Evolutionary conservation across 2,888 invertebrate genomes (phyloP).

Genomic region (Eupithecia tripunctaria): DNA sequence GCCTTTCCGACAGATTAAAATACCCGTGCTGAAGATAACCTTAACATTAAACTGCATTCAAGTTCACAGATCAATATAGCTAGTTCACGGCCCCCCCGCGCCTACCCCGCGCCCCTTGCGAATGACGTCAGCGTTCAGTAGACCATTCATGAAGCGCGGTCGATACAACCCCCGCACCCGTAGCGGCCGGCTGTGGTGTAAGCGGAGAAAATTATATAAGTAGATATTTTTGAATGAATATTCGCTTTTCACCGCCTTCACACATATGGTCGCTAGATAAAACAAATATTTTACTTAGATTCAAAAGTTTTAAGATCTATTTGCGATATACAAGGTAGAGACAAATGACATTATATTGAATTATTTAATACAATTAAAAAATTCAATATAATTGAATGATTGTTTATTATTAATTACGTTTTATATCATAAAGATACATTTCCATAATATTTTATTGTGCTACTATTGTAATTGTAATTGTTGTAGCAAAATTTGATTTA

Average conservation of each 20-base stretch:
- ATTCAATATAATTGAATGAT: no score
- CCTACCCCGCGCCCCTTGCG: conserved; percentile 25
- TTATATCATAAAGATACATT: no score
- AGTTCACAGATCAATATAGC: conserved; percentile 53
- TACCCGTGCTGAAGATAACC: neutral
- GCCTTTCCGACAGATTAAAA: no score
- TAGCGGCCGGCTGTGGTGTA: neutral
- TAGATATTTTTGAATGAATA: neutral
- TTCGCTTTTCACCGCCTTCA: neutral
- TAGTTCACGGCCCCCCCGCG: conserved; percentile 51
- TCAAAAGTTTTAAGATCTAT: no score
- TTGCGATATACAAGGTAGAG: no score
- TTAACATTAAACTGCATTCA: conserved; percentile 47
- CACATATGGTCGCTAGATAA: neutral
- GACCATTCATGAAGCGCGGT: conserved; percentile 11
- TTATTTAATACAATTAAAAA: no score
- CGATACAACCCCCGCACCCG: conserved; percentile 7
- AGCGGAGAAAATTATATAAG: neutral
- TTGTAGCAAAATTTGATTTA: no score
- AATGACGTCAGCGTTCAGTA: conserved; percentile 57
- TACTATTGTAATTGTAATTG: no score
- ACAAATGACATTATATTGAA: no score
- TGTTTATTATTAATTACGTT: no score
- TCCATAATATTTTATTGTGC: no score
- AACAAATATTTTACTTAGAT: neutral